phyloP scores from a whole-genome alignment of 2,113 vertebrate species.

The Stegostoma tigrinum region DNA sequence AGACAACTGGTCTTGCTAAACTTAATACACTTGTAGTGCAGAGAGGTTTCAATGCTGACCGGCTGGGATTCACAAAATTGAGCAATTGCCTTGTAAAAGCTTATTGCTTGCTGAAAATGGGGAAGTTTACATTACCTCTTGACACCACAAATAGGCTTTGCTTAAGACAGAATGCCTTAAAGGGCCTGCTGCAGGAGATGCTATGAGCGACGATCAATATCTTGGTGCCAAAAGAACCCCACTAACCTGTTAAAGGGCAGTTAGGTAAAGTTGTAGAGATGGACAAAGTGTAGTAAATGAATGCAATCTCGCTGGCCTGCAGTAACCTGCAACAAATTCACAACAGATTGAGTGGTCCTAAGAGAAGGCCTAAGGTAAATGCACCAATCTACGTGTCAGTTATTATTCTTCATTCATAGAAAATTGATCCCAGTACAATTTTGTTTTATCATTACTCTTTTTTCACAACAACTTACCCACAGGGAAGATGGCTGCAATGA shows the following conservation, averaged over 20 bases:
- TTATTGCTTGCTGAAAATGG: neutral
- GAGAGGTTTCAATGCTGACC: neutral
- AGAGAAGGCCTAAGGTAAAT: neutral
- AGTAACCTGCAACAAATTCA: neutral
- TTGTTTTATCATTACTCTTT: neutral
- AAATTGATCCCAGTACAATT: neutral
- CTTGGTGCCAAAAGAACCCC: neutral
- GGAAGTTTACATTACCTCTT: neutral
- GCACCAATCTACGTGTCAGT: neutral
- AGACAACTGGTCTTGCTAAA: neutral
- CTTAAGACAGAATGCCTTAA: neutral
- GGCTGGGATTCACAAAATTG: neutral
- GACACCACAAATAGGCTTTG: neutral
- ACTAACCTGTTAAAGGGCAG: neutral
- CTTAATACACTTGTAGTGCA: neutral
- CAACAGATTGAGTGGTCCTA: neutral
- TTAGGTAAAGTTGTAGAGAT: neutral
- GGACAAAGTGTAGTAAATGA: neutral
- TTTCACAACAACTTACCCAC: neutral
- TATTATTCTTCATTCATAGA: neutral
- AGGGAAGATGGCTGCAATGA: neutral
- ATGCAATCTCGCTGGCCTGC: neutral
- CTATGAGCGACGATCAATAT: neutral
- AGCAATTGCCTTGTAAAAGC: neutral
- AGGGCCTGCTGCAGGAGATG: neutral